phyloP scores from a whole-genome alignment of 2,888 invertebrate genomes.

The Drosophila ezoana region DNA sequence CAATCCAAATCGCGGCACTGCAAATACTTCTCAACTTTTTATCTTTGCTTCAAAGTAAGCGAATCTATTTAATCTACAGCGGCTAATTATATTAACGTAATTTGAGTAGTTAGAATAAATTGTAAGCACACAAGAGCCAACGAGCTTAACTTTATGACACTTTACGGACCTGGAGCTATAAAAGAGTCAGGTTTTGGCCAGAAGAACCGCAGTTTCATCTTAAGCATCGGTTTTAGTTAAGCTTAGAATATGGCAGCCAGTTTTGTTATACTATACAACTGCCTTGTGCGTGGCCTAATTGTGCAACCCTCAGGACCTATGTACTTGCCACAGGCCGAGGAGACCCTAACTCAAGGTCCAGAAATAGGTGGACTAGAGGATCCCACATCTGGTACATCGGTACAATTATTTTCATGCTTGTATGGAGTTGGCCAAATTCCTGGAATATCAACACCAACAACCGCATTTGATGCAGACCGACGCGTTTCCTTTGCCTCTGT shows the following conservation, averaged over 20 bases:
- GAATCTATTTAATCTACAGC: slow-evolving; percentile 18
- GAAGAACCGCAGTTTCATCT: slow-evolving; percentile 20
- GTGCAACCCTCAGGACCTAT: slow-evolving; percentile 4
- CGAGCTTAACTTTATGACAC: slow-evolving; percentile 11
- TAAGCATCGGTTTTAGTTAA: slow-evolving; percentile 5
- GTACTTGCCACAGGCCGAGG: neutral
- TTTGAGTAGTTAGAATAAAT: slow-evolving; percentile 19
- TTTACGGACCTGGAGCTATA: slow-evolving; percentile 20
- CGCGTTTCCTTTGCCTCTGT: neutral
- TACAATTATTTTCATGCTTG: slow-evolving; percentile 12
- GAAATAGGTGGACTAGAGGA: neutral
- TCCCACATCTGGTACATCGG: neutral
- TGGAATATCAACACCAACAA: neutral
- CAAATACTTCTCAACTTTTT: slow-evolving; percentile 2
- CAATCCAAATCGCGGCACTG: neutral
- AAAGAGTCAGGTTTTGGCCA: slow-evolving; percentile 10
- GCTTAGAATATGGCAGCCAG: slow-evolving; percentile 26
- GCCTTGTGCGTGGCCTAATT: slow-evolving; percentile 31
- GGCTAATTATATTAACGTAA: slow-evolving; percentile 33
- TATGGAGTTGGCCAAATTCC: slow-evolving; percentile 4
- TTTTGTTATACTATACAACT: slow-evolving; percentile 39
- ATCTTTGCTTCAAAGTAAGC: neutral
- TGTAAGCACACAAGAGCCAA: slow-evolving; percentile 2
- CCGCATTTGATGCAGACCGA: neutral
- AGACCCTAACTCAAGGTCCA: neutral